Percentiles rank a stretch among this genome's conserved stretches.
Evolutionary conservation across 2,797 vertebrate species (phyloP).

Genomic region (Varecia variegata): DNA sequence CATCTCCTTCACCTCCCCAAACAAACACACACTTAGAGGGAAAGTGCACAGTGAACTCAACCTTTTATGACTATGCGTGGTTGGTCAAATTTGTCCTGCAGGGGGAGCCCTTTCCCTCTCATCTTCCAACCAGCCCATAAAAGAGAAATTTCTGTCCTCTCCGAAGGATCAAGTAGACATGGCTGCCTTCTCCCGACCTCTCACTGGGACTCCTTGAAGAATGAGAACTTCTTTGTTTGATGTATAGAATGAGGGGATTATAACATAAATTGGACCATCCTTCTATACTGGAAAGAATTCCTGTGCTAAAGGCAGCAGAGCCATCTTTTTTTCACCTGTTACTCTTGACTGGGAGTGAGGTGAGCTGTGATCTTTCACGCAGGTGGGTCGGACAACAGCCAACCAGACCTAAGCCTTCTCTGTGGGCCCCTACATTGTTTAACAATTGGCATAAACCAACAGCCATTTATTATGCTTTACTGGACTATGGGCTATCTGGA

Average conservation of each 20-base stretch:
- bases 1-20: background rate
- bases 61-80: background rate
- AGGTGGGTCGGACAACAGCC: background rate
- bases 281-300: background rate
- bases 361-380: background rate
- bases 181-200: background rate
- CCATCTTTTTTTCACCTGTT: background rate
- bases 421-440: background rate
- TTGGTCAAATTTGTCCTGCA: conserved; percentile 36
- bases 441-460: background rate
- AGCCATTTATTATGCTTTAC: background rate
- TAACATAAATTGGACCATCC: background rate
- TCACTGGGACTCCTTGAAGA: background rate
- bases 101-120: conserved; percentile 66
- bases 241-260: background rate
- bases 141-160: background rate
- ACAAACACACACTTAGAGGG: background rate
- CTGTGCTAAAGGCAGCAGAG: background rate
- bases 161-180: background rate
- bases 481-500: background rate
- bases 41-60: background rate
- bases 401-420: background rate
- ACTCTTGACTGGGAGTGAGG: background rate
- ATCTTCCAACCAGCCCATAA: background rate
- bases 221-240: background rate